Percentiles rank a stretch among this genome's conserved stretches.
phyloP scores from a whole-genome alignment of 2,888 invertebrate genomes.

The Ophion costatus region DNA sequence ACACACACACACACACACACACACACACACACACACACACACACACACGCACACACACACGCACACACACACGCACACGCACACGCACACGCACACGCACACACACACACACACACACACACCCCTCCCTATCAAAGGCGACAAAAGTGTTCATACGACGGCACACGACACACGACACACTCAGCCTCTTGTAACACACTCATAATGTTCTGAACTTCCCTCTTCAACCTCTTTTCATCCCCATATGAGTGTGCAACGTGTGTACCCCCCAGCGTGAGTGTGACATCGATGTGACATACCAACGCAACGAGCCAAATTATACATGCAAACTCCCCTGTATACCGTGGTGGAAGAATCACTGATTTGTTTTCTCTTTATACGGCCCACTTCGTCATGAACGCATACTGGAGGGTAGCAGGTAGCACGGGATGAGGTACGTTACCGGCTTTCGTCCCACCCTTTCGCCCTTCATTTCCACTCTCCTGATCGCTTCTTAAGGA shows the following conservation, averaged over 20 bases:
- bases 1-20: too few species aligned
- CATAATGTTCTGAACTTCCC: constrained; percentile 21
- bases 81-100: too few species aligned
- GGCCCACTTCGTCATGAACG: constrained; percentile 35
- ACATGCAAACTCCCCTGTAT: not conserved
- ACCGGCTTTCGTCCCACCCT: not conserved
- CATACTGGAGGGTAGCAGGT: constrained; percentile 14
- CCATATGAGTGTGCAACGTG: constrained; percentile 22
- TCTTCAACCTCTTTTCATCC: constrained; percentile 47
- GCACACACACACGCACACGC: too few species aligned
- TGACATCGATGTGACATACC: too few species aligned
- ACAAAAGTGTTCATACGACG: constrained; percentile 46
- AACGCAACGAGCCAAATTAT: not conserved
- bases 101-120: not conserved
- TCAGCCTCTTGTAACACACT: constrained; percentile 29
- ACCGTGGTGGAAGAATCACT: constrained; percentile 16
- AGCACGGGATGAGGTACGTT: constrained; percentile 17
- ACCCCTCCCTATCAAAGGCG: constrained; percentile 25
- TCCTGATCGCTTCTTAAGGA: constrained; percentile 24
- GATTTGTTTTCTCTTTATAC: constrained; percentile 50
- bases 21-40: not conserved
- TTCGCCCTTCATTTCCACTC: constrained; percentile 11
- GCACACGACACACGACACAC: constrained; percentile 31
- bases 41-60: not conserved
- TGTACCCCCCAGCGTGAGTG: not conserved